Conservation (phyloP, 2,113 vertebrate species). For the Eolophus roseicapilla region DNA sequence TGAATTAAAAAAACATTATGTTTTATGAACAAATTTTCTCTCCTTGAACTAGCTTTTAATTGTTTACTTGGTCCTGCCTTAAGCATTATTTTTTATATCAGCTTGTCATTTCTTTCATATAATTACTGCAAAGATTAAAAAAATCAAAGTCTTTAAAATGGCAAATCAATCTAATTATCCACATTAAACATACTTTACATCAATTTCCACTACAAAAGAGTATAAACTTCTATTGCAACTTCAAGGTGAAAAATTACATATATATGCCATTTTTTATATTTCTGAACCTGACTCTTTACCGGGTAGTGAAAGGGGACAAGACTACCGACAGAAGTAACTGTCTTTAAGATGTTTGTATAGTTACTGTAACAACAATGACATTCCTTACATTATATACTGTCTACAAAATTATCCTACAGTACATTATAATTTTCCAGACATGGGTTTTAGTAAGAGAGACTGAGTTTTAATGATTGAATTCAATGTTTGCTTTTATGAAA, state of each 20-base stretch:
- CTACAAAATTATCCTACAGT: not conserved
- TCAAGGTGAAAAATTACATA: not conserved
- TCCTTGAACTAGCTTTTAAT: not conserved
- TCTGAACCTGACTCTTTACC: constrained; percentile 28
- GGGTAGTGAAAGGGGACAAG: not conserved
- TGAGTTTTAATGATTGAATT: not conserved
- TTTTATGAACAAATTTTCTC: not conserved
- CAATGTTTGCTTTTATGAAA: constrained; percentile 14
- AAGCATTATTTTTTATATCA: constrained; percentile 12
- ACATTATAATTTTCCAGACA: not conserved
- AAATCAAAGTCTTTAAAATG: constrained; percentile 59
- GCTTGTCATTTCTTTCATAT: not conserved
- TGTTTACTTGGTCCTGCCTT: not conserved
- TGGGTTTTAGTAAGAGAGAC: not conserved
- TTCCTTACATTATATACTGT: not conserved
- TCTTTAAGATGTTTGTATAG: not conserved
- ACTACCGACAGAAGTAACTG: not conserved
- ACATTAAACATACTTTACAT: constrained; percentile 47
- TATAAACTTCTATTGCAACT: constrained; percentile 40
- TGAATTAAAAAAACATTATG: not conserved
- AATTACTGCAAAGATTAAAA: constrained; percentile 49
- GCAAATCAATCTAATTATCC: constrained; percentile 62
- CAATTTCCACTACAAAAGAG: constrained; percentile 50
- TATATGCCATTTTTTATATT: constrained; percentile 23
- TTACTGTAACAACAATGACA: not conserved